phyloP scores from a whole-genome alignment of 2,888 invertebrate genomes.

The Rhorus exstirpatorius region DNA sequence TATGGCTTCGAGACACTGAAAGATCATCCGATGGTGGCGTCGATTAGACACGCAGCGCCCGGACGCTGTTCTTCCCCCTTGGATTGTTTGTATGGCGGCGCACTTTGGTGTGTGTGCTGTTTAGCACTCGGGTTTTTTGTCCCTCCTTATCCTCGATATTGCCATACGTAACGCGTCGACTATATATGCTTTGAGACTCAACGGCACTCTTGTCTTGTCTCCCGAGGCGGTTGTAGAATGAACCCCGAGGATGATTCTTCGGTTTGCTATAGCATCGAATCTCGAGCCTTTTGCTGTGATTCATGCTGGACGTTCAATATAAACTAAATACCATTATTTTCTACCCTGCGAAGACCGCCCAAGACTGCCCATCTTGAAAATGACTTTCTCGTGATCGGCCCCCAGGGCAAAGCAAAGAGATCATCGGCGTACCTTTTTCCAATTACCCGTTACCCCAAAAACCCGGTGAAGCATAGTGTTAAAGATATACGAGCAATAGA shows the following conservation, averaged over 20 bases:
- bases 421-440: constrained; percentile 19
- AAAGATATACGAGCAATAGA: background rate
- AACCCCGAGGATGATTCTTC: constrained; percentile 25
- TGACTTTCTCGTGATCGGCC: constrained; percentile 42
- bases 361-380: constrained; percentile 36
- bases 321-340: constrained; percentile 69
- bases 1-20: constrained; percentile 48
- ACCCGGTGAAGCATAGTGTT: background rate
- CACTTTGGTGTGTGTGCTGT: constrained; percentile 67
- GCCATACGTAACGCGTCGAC: constrained; percentile 61
- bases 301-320: constrained; percentile 58
- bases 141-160: constrained; percentile 73
- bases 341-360: constrained; percentile 32
- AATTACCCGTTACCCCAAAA: constrained; percentile 30
- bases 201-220: constrained; percentile 6
- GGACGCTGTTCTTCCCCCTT: constrained; percentile 46
- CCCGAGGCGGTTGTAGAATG: background rate
- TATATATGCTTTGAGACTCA: constrained; percentile 28
- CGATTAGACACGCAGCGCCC: constrained; percentile 71
- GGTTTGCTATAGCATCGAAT: constrained; percentile 30
- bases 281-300: constrained; percentile 20
- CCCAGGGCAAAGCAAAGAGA: background rate
- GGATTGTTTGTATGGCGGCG: constrained; percentile 81
- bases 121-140: constrained; percentile 34
- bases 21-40: constrained; percentile 65